Conservation (phyloP, 2,113 vertebrate species). For the Entomyzon cyanotis region DNA sequence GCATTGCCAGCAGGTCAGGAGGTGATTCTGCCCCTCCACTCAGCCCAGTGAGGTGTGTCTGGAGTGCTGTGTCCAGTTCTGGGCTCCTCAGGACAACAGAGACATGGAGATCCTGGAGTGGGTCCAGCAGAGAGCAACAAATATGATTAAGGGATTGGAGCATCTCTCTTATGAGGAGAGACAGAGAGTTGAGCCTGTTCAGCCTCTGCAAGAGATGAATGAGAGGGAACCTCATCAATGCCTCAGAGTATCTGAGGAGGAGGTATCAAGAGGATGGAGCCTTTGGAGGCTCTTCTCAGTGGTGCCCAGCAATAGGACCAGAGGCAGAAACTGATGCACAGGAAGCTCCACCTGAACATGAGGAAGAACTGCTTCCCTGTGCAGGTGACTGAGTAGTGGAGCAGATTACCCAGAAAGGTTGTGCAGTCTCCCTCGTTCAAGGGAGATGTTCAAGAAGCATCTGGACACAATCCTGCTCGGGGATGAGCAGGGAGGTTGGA, state of each 20-base stretch:
- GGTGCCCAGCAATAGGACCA: neutral
- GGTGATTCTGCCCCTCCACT: neutral
- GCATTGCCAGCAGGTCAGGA: neutral
- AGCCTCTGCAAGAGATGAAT: neutral
- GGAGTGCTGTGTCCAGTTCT: neutral
- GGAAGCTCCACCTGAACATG: neutral
- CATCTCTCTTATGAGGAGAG: neutral
- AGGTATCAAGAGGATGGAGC: neutral
- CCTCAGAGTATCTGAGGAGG: too few species aligned
- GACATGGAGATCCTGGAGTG: neutral
- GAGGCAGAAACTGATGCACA: neutral
- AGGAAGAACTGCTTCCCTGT: neutral
- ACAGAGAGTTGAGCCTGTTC: neutral
- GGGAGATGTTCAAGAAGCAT: neutral
- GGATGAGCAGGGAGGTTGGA: neutral
- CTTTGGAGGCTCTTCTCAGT: neutral
- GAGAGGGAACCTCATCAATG: neutral
- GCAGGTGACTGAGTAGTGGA: fast-evolving
- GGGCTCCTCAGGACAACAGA: neutral
- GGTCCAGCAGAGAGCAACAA: neutral
- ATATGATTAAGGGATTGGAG: neutral
- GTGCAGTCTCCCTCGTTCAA: neutral
- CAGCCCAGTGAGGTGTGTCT: fast-evolving
- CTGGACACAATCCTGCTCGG: neutral
- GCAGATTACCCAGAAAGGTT: neutral